Evolutionary conservation across 2,797 vertebrate species (phyloP).

Genomic region (Malurus leucopterus): DNA sequence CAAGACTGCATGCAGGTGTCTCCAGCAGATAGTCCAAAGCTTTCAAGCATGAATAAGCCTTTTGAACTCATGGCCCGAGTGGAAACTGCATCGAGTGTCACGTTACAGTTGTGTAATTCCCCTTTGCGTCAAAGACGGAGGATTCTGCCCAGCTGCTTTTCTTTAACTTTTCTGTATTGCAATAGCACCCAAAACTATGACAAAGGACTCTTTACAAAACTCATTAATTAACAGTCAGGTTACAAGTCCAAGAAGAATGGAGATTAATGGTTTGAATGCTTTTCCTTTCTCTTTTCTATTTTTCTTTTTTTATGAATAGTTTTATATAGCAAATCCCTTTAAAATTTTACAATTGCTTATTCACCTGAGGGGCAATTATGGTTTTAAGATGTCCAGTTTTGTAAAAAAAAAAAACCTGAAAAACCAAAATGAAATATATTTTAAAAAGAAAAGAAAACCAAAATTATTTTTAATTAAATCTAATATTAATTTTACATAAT

Average conservation of each 20-base stretch:
- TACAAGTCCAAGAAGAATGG: neutral
- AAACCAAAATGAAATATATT: neutral
- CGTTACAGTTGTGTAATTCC: neutral
- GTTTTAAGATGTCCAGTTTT: neutral
- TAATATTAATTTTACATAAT: neutral
- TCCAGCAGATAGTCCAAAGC: slow-evolving; percentile 5
- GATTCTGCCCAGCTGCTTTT: neutral
- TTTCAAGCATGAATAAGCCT: neutral
- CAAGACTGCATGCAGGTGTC: neutral
- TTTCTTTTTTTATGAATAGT: neutral
- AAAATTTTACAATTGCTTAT: neutral
- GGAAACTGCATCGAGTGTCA: neutral
- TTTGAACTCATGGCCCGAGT: neutral
- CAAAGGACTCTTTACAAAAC: neutral
- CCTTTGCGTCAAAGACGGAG: neutral
- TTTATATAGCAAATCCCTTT: neutral
- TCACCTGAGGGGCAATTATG: neutral
- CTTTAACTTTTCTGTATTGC: neutral
- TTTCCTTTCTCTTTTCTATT: neutral
- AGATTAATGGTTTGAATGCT: neutral
- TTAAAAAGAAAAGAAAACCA: neutral
- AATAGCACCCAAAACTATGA: neutral
- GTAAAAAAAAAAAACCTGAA: neutral
- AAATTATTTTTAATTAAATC: accelerated
- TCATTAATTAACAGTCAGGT: neutral